Base-by-base conservation (phyloP, 1,140 invertebrate genomes). In the Potamilus streckersoni region DNA sequence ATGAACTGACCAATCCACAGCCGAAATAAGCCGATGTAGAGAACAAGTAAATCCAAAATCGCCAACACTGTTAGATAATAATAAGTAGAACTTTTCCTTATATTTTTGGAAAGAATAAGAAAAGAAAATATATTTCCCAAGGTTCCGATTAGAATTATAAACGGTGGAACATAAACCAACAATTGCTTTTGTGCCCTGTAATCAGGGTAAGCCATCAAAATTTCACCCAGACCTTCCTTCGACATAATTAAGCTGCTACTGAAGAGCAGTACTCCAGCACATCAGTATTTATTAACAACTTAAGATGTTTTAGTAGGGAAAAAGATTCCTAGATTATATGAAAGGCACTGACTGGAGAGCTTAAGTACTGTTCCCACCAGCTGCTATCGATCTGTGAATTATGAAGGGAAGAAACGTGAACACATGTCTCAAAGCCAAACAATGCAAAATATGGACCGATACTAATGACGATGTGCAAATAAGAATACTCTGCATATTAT, bases 81-180 rank as follows among this genome's bases (percentile, higher is more conserved):
- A 74, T 89, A 88, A 1, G 85, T 86, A 13, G 87, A 85, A 17
- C 83, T 73, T 71, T 76, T 80, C 19, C 61, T 57, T 58, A 63
- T 69, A 49, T 81, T 78, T 27, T 75, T 74, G 2, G 77, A 74
- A 19, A 89, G 67, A n/a, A 88, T 80, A 6, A 83, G 49, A 61
- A 88, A 85, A 8, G 84, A 82, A 69, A 88, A 79, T 49, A 84
- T 69, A 73, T 89, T 89, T 15, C 88, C 88, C 27, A 89, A 70
- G 13, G 85, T 85, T 31, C 87, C 87, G 57, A 89, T 55, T 15
- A 85, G 38, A 4, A 88, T 69, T 5, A 89, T 62, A 4, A 87
- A 61, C 2, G 85, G 86, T 11, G 86, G 84, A 0, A 87, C 49
- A 61, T 83, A 84, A 1, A 86, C 59, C 13, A 81, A 71, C 13